These are phyloP conservation scores for Vulpes lagopus DNA, from an alignment of 2,113 vertebrate species.

Conservation along the genomic window DNA sequence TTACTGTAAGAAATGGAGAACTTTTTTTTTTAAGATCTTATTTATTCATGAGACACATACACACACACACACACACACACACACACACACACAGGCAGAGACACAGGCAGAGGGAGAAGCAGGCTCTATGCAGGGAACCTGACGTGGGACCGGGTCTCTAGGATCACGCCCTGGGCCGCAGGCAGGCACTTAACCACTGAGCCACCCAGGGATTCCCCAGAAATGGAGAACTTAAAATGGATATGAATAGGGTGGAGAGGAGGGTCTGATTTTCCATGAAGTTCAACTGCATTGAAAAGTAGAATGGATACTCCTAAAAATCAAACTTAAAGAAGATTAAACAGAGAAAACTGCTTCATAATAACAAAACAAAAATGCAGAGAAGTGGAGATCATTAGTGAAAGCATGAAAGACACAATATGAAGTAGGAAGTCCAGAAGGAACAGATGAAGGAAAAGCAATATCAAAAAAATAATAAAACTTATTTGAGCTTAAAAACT, in stretches of 20 bases:
- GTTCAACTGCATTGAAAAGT: constrained; percentile 38
- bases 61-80: too few species aligned
- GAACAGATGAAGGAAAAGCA: neutral
- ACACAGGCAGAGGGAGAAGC: too few species aligned
- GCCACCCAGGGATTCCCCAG: neutral
- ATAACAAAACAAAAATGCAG: constrained; percentile 31
- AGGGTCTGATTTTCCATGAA: neutral
- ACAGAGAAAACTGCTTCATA: neutral
- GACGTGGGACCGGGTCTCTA: too few species aligned
- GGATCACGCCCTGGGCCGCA: too few species aligned
- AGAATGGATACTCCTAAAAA: constrained; percentile 5
- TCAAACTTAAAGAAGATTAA: constrained; percentile 26
- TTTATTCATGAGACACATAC: too few species aligned
- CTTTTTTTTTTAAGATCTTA: neutral
- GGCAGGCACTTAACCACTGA: too few species aligned
- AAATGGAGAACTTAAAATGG: constrained; percentile 44
- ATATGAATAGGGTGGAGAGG: neutral
- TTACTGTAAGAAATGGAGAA: constrained; percentile 12
- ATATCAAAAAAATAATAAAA: neutral
- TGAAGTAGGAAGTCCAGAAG: neutral
- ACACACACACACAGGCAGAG: too few species aligned
- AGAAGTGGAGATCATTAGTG: neutral
- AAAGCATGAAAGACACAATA: neutral
- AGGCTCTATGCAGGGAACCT: too few species aligned
- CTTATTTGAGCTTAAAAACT: neutral